Conservation (phyloP, 2,888 invertebrate genomes). For the Leptopilina syphax region DNA sequence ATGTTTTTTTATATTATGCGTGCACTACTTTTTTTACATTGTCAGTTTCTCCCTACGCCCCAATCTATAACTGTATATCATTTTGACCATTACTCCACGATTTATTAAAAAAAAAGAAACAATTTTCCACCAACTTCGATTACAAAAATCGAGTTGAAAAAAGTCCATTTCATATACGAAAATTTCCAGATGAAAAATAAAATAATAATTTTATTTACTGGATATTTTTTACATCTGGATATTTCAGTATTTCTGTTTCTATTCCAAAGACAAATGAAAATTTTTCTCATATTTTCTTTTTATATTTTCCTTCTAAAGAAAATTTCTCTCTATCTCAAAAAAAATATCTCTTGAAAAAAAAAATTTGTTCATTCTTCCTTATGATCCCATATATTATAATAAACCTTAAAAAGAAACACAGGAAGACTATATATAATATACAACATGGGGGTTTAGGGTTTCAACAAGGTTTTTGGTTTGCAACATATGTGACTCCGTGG, state of each 20-base stretch:
- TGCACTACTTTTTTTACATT: not conserved
- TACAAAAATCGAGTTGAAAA: no score
- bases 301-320: no score
- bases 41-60: not conserved
- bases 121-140: no score
- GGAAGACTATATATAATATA: not conserved
- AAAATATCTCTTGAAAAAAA: not conserved
- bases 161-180: no score
- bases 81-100: not conserved
- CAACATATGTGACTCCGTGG: slow-evolving; percentile 15
- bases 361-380: not conserved
- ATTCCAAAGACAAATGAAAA: no score
- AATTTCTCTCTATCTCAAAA: no score
- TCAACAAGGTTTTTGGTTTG: slow-evolving; percentile 2
- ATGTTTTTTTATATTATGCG: not conserved
- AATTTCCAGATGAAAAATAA: no score
- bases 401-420: not conserved
- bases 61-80: not conserved
- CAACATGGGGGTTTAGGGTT: not conserved
- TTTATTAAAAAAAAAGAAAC: no score
- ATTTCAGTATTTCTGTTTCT: no score
- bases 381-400: not conserved
- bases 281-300: not conserved
- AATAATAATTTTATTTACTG: no score
- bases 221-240: no score